Evolutionary conservation across 2,888 invertebrate genomes (phyloP), one percentile per base, ranked within the genome.

Genomic region (Pyralis farinalis): DNA sequence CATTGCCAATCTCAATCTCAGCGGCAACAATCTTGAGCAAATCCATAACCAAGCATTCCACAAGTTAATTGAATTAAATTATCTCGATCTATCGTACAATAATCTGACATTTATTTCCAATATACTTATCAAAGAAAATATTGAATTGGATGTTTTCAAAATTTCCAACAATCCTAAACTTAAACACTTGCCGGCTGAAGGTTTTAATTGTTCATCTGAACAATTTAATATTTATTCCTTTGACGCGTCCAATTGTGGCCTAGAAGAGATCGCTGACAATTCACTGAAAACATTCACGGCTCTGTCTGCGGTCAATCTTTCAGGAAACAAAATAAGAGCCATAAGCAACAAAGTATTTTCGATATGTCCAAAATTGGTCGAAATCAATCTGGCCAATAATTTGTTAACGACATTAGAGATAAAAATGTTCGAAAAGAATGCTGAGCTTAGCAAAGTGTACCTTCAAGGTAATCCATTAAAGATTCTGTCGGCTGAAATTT

Each of bases 51-150:
- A 93, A 60, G 92, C 94, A 4, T 94, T 96, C 79, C 80, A 90
- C 30, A 87, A 91, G 46, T 90, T 95, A 43, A 90, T 91, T 40
- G 91, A 92, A 49, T 86, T 96, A 29, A 91, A 92, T 51, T 90
- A 93, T 61, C 89, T 96, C 47, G 94, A 96, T 71, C 86, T 96
- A 46, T 94, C 95, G 1, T 90, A 92, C 56, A 96, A 96, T 66
- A 89, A 92, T 46, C 72, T 96, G 37, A 92, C 92, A 39, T 91
- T 91, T 46, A 80, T 95, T 22, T 93, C 92, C 0, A 91, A 91
- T 43, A 90, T 93, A 65, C 86, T 95, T 36, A 94, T 96, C 62
- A 91, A 91, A 48, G 91, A 91, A 59, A 95, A 95, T 67, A 86
- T 91, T 8, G 91, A 93, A 59, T 73, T 95, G 33, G 92, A 94